Percentiles rank a stretch among this genome's conserved stretches.
phyloP scores from a whole-genome alignment of 2,888 invertebrate genomes.

The Agonopterix arenella region DNA sequence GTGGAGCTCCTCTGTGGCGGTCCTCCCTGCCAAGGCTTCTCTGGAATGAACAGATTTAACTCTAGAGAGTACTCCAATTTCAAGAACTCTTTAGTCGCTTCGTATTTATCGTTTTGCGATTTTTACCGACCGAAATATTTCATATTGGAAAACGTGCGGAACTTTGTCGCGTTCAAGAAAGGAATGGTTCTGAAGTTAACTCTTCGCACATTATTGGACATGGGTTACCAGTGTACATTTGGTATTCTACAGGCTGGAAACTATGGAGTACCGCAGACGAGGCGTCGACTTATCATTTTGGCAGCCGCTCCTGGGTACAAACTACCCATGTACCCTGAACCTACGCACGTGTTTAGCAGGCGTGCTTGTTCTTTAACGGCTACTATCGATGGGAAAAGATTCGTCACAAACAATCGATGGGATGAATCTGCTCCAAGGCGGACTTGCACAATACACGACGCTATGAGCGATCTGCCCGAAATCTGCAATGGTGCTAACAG shows the following conservation, averaged over 20 bases:
- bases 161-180: conserved; percentile 89
- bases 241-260: conserved; percentile 92
- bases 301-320: conserved; percentile 88
- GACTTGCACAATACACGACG: conserved; percentile 87
- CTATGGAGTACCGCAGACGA: conserved; percentile 90
- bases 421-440: conserved; percentile 84
- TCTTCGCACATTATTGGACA: conserved; percentile 83
- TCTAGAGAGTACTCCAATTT: conserved; percentile 89
- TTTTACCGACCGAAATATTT: conserved; percentile 90
- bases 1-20: conserved; percentile 91
- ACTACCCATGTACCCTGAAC: conserved; percentile 87
- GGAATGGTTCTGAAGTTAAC: conserved; percentile 89
- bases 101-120: conserved; percentile 90
- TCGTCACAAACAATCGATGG: conserved; percentile 76
- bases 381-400: conserved; percentile 64
- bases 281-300: conserved; percentile 85
- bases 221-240: conserved; percentile 93
- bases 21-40: conserved; percentile 93
- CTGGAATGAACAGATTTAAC: conserved; percentile 93
- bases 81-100: conserved; percentile 89
- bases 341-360: conserved; percentile 85
- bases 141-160: conserved; percentile 90
- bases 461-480: conserved; percentile 88
- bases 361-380: conserved; percentile 78
- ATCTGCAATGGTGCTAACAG: conserved; percentile 83